Evolutionary conservation across 2,888 invertebrate species (phyloP).

Genomic region (Tipula confusa): DNA sequence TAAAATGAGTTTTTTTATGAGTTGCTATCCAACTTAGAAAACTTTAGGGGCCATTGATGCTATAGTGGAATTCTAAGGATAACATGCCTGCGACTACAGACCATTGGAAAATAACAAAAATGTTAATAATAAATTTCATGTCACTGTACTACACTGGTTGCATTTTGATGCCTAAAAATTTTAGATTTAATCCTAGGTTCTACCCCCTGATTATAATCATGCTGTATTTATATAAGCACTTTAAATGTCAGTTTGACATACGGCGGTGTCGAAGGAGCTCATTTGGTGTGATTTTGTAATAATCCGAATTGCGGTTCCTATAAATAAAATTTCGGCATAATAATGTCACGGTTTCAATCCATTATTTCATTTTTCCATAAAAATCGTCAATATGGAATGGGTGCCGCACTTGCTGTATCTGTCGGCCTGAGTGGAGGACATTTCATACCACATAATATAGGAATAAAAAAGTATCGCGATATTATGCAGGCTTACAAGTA

Average conservation of each 20-base stretch:
- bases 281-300: neutral
- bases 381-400: constrained; percentile 55
- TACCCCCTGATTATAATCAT: neutral
- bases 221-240: neutral
- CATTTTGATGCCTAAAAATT: no score
- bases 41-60: no score
- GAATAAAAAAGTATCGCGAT: constrained; percentile 58
- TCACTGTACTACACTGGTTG: no score
- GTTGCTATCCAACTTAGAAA: no score
- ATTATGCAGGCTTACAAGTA: constrained; percentile 64
- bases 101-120: no score
- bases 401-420: constrained; percentile 50
- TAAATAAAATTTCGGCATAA: neutral
- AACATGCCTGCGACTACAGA: no score
- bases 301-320: neutral
- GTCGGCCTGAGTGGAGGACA: constrained; percentile 50
- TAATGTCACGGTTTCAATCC: neutral
- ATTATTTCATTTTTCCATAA: constrained; percentile 33
- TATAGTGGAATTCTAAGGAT: no score
- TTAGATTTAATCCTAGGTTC: no score
- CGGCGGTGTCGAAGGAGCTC: no score
- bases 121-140: no score
- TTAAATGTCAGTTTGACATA: neutral
- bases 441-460: constrained; percentile 59
- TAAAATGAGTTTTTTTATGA: no score